These are phyloP conservation scores for Leptura quadrifasciata DNA, from an alignment of 2,888 invertebrate species.

Conservation along the genomic window DNA sequence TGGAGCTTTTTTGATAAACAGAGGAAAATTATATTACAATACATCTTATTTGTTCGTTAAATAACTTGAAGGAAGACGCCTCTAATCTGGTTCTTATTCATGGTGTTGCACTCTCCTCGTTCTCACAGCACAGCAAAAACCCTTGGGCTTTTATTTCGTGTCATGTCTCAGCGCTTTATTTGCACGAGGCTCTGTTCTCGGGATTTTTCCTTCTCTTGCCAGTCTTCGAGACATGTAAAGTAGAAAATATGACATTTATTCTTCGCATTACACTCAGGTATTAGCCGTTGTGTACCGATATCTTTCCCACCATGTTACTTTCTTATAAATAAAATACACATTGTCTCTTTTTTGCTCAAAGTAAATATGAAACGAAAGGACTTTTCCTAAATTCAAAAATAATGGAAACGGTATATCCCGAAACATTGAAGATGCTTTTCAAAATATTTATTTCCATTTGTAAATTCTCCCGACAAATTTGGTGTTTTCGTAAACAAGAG, in stretches of 20 bases:
- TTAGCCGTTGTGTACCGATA: constrained; percentile 45
- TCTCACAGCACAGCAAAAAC: constrained; percentile 48
- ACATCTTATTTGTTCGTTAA: constrained; percentile 49
- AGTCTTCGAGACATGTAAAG: constrained; percentile 60
- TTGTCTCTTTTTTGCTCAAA: not conserved
- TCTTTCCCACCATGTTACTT: constrained; percentile 18
- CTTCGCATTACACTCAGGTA: constrained; percentile 56
- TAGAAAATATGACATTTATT: constrained; percentile 64
- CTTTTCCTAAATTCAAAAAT: not conserved
- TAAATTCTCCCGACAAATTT: too few species aligned
- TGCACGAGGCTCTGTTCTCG: constrained; percentile 49
- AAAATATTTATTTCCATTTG: too few species aligned
- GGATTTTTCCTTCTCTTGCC: constrained; percentile 56
- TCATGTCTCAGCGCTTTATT: constrained; percentile 58
- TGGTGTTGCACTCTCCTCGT: constrained; percentile 46
- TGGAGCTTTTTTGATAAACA: not conserved
- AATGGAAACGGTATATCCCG: not conserved
- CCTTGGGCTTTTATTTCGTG: constrained; percentile 55
- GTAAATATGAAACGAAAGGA: not conserved
- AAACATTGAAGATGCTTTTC: too few species aligned
- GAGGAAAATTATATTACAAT: constrained; percentile 33
- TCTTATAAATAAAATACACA: not conserved
- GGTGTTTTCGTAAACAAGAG: too few species aligned
- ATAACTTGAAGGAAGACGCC: constrained; percentile 44
- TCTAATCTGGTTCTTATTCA: constrained; percentile 58